These are phyloP conservation scores for Bradypus variegatus DNA, from an alignment of 2,797 vertebrate species.

Conservation along the genomic window DNA sequence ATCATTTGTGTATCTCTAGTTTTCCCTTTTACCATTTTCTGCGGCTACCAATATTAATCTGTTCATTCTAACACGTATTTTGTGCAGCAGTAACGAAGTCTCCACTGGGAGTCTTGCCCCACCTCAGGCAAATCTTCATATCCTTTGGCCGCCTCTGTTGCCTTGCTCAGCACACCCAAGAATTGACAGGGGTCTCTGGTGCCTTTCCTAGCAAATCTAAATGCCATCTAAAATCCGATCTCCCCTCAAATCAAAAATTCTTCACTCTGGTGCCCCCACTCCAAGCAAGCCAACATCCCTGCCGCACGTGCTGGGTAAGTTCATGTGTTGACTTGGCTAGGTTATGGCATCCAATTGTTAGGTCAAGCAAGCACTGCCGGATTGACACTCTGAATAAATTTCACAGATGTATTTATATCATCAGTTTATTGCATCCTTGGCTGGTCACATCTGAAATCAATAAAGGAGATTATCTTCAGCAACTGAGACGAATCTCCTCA, in stretches of 20 bases:
- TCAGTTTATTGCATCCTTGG: too few species aligned
- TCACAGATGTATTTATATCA: too few species aligned
- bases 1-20: not conserved
- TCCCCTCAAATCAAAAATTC: not conserved
- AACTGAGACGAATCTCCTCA: too few species aligned
- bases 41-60: not conserved
- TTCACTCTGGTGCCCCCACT: not conserved
- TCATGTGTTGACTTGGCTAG: too few species aligned
- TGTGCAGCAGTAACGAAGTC: not conserved
- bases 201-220: not conserved
- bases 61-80: not conserved
- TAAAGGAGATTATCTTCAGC: too few species aligned
- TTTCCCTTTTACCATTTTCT: not conserved
- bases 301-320: not conserved
- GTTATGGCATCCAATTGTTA: too few species aligned
- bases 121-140: not conserved
- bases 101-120: not conserved
- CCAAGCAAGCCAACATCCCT: not conserved
- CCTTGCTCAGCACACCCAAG: not conserved
- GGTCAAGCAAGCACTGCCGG: too few species aligned
- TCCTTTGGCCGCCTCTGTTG: not conserved
- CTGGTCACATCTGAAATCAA: too few species aligned
- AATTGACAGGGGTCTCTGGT: not conserved
- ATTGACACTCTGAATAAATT: too few species aligned
- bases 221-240: not conserved